Evolutionary conservation across 2,113 vertebrate species (phyloP), one percentile per base, ranked within the genome.

Genomic region (Siphamia tubifer): DNA sequence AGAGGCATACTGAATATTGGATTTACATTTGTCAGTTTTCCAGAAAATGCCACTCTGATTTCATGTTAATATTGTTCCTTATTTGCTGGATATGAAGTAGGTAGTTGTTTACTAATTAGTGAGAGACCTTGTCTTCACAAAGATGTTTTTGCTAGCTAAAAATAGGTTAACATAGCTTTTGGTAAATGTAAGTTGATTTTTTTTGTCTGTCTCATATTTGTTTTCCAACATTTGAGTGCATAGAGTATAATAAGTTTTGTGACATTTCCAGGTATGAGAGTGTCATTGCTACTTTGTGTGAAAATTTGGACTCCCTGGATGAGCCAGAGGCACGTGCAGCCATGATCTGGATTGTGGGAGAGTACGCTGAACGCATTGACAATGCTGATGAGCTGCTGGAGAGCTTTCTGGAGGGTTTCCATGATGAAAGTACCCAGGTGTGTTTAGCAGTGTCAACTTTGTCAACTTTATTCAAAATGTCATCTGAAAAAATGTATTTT

Each of bases 261-360:
- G 34, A 63, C 4, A 31, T 66, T 24, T 54, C 3, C 35, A 99
- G 97, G 86, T 98, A 99, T 0, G 97, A 98, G 90, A 98, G 96
- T 0, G 96, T 99, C 65, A 99, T 99, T 0, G 96, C 96, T 68
- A 99, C 97, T 0, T 89, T 98, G 13, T 99, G 96, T 0, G 97
- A 99, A 92, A 98, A 98, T 82, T 92, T 99, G 16, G 97, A 98
- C 79, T 99, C 96, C 17, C 82, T 99, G 77, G 97, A 99, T 0
- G 96, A 99, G 83, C 97, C 97, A 0, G 97, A 98, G 89, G 97
- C 97, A 0, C 89, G 97, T 1, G 97, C 97, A 0, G 97, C 97
- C 80, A 98, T 99, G 96, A 98, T 98, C 84, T 98, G 97, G 96
- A 98, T 98, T 1, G 97, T 98, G 48, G 97, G 97, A 16, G 97